A percentile compares a stretch with the other conserved stretches of the same genome.
phyloP scores from a whole-genome alignment of 2,888 invertebrate species.

The Tenthredo notha region DNA sequence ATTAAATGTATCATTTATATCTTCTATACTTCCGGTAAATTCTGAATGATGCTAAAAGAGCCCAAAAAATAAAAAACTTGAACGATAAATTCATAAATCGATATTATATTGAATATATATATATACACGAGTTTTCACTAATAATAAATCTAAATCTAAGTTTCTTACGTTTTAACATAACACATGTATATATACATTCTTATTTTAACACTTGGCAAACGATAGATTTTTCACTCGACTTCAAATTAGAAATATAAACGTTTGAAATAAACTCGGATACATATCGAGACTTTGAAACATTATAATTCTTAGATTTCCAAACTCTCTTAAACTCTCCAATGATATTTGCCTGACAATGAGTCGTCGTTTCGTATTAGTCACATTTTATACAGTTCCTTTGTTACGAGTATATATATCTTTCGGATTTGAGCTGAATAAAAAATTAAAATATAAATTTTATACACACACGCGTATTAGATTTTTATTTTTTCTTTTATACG shows the following conservation, averaged over 20 bases:
- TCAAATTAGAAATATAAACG: conserved; percentile 13
- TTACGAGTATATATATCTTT: neutral
- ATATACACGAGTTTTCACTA: neutral
- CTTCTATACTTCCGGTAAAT: neutral
- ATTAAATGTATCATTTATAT: neutral
- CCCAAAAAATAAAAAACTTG: too few species aligned
- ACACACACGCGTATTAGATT: neutral
- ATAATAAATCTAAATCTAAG: neutral
- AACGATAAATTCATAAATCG: neutral
- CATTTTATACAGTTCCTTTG: conserved; percentile 26
- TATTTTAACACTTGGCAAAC: conserved; percentile 47
- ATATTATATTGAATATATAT: neutral
- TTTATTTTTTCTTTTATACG: neutral
- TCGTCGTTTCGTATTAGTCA: neutral
- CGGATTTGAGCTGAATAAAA: neutral
- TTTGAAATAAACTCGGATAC: neutral
- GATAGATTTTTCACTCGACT: conserved; percentile 10
- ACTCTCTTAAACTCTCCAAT: neutral
- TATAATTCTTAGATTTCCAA: neutral
- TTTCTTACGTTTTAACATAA: neutral
- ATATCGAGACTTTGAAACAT: neutral
- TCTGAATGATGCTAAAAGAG: neutral
- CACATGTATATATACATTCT: neutral
- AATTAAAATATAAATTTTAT: neutral
- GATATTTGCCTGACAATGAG: conserved; percentile 35